A percentile compares a stretch with the other conserved stretches of the same genome.
These are phyloP conservation scores for Hirtodrosophila confusa DNA, from an alignment of 2,888 invertebrate species.

Conservation along the genomic window DNA sequence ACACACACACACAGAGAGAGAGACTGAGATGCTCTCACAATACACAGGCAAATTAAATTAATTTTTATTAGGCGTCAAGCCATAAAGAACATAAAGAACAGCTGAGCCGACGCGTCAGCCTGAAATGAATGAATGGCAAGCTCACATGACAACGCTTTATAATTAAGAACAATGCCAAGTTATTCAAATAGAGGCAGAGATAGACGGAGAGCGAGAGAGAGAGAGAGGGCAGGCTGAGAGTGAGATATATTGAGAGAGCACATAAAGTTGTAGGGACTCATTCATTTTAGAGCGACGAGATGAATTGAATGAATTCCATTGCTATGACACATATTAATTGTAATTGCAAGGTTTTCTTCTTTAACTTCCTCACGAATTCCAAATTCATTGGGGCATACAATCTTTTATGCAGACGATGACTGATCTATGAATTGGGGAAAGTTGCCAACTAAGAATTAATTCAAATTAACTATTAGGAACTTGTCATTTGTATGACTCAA, in stretches of 20 bases:
- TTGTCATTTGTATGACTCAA: too few relatives aligned
- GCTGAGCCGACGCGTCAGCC: conserved; percentile 55
- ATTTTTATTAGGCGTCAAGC: conserved; percentile 80
- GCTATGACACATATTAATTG: conserved; percentile 74
- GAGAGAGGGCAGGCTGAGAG: too few relatives aligned
- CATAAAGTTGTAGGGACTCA: conserved; percentile 48
- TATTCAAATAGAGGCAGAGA: conserved; percentile 56
- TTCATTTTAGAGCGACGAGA: conserved; percentile 37
- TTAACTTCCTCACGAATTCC: conserved; percentile 19
- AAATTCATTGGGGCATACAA: not conserved
- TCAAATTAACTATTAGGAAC: too few relatives aligned
- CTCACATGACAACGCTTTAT: conserved; percentile 80
- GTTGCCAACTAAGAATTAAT: too few relatives aligned
- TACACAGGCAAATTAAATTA: conserved; percentile 75
- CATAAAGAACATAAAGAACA: conserved; percentile 79
- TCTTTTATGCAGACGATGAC: too few relatives aligned
- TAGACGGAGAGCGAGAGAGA: not conserved
- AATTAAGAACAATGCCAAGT: conserved; percentile 76
- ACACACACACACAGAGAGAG: conserved; percentile 13
- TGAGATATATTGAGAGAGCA: conserved; percentile 4
- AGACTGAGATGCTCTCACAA: conserved; percentile 12
- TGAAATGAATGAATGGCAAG: conserved; percentile 70
- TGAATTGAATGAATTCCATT: conserved; percentile 60
- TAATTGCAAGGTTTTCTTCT: conserved; percentile 41
- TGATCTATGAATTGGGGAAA: too few relatives aligned